Evolutionary conservation across 1,140 invertebrate genomes (phyloP).

Genomic region (Galendromus occidentalis): DNA sequence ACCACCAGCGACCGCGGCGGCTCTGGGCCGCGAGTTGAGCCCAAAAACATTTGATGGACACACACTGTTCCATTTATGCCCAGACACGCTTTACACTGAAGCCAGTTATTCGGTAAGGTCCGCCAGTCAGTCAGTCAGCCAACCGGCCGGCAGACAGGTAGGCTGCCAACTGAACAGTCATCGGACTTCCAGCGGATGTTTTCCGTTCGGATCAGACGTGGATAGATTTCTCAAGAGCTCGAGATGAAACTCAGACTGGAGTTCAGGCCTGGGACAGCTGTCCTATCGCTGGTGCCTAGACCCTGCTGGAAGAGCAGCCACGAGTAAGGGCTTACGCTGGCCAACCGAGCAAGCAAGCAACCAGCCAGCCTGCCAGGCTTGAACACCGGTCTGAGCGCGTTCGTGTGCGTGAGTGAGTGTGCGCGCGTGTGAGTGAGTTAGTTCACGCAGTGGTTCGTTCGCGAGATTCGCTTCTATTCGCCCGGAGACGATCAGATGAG

Average conservation of each 20-base stretch:
- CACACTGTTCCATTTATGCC: background rate
- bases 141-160: background rate
- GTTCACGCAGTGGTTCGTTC: no score
- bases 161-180: background rate
- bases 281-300: no score
- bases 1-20: background rate
- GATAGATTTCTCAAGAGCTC: no score
- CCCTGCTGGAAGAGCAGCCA: no score
- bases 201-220: no score
- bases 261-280: no score
- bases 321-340: background rate
- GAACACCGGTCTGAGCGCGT: background rate
- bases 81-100: background rate
- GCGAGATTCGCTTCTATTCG: no score
- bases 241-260: no score
- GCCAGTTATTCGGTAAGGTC: background rate
- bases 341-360: background rate
- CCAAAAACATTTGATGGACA: background rate
- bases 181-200: no score
- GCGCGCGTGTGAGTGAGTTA: background rate
- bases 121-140: background rate
- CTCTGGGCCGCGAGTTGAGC: background rate
- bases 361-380: background rate
- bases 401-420: background rate
- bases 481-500: no score